Evolutionary conservation across 1,140 invertebrate species (phyloP).

Genomic region (Ephestia elutella): DNA sequence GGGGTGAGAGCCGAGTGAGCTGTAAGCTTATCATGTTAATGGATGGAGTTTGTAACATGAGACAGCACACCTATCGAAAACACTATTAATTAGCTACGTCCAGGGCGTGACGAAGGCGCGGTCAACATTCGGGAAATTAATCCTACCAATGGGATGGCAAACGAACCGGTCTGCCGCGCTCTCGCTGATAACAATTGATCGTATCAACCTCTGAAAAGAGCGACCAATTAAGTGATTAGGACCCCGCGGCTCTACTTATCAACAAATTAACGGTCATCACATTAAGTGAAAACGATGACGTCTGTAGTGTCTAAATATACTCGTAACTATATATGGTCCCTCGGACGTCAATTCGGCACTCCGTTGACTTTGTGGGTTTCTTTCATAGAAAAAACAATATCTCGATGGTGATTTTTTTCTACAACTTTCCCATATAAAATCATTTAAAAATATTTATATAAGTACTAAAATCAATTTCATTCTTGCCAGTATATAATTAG

Average conservation of each 20-base stretch:
- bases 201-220: constrained; percentile 41
- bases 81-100: constrained; percentile 60
- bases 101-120: constrained; percentile 58
- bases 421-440: too few relatives aligned
- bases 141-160: constrained; percentile 51
- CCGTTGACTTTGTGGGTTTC: background rate
- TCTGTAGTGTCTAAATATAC: constrained; percentile 17
- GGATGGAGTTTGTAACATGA: constrained; percentile 50
- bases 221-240: constrained; percentile 61
- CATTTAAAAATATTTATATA: too few relatives aligned
- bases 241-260: constrained; percentile 44
- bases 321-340: constrained; percentile 7
- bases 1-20: constrained; percentile 5
- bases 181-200: constrained; percentile 52
- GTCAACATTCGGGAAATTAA: constrained; percentile 67
- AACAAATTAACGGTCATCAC: constrained; percentile 35
- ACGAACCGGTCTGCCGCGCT: constrained; percentile 25
- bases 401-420: too few relatives aligned
- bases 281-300: constrained; percentile 33
- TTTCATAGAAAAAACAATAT: too few relatives aligned
- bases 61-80: constrained; percentile 49
- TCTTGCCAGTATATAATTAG: too few relatives aligned
- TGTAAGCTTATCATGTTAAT: constrained; percentile 53
- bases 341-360: constrained; percentile 1
- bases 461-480: too few relatives aligned